Conservation (phyloP, 2,888 invertebrate species). For the Pseudococcus jackbeardsleyi region DNA sequence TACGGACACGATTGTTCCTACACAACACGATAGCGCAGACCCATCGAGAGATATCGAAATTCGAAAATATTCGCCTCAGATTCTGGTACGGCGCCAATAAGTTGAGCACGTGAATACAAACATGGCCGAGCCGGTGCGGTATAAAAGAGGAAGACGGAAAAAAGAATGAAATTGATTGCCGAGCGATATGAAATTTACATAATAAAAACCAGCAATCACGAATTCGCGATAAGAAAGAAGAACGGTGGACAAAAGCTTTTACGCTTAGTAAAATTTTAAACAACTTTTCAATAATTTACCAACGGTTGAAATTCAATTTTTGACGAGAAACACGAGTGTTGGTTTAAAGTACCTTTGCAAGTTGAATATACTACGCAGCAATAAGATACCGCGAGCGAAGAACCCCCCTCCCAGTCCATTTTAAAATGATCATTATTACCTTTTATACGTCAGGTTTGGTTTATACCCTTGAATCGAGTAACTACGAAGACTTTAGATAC, state of each 20-base stretch:
- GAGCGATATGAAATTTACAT: constrained; percentile 46
- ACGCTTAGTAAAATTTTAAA: constrained; percentile 30
- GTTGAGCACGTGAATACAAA: background rate
- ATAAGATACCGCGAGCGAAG: background rate
- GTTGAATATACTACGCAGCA: background rate
- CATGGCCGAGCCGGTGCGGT: background rate
- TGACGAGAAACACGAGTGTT: background rate
- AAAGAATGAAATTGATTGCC: constrained; percentile 24
- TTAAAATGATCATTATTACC: background rate
- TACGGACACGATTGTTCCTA: too few species aligned
- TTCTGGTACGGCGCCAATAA: background rate
- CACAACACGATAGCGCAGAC: too few species aligned
- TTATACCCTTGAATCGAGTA: background rate
- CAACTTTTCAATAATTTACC: constrained; percentile 25
- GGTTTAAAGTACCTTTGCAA: background rate
- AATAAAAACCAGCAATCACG: constrained; percentile 36
- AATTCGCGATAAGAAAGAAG: background rate
- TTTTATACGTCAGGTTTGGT: background rate
- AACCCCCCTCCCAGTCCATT: background rate
- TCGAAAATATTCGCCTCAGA: too few species aligned
- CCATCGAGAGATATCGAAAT: too few species aligned
- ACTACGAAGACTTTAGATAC: background rate
- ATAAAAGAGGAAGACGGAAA: background rate
- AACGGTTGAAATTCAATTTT: constrained; percentile 30
- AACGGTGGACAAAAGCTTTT: constrained; percentile 14